Evolutionary conservation across 2,888 invertebrate species (phyloP), one percentile per base, ranked within the genome.

Genomic region (Torymus tubicola): DNA sequence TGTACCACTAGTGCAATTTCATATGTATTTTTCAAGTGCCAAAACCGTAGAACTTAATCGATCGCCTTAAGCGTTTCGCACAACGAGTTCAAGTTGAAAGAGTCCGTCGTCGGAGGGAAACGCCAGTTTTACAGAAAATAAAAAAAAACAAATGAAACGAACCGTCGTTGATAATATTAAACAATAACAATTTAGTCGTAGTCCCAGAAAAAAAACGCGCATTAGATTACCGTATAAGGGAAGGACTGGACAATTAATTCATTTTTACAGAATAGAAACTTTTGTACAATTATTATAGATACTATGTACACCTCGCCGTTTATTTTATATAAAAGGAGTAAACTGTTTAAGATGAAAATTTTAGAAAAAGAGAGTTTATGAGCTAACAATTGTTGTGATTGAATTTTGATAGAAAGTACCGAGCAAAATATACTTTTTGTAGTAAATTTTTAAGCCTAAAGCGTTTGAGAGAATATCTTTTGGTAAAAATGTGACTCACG

Each of bases 21-120:
- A 71, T 69, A 87, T 87, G 85, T 85, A 84, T 85, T 84, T 85
- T 89, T 85, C 86, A 90, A 90, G 90, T 90, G 90, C 90, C 90
- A 90, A 90, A 90, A 89, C 87, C 85, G 82, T 87, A 87, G 86
- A 83, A 86, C 83, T 85, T 84, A 86, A 86, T 85, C 83, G 83
- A 85, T 83, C 83, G 85, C 86, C 85, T 84, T 84, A 83, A 82
- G 83, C 83, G 81, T 81, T 83, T 82, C 83, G 81, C 58, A 83
- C 83, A 83, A 83, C 83, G 84, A 84, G 83, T 81, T 81, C 69
- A 74, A 81, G 77, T 78, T 81, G 64, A 79, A 42, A 42, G 42
- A 72, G 63, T 78, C 69, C 68, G 69, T 74, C 68, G 69, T 74
- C 63, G 68, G 68, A 31, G 16, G 50, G 64, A 68, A 81, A 81